phyloP scores from a whole-genome alignment of 2,888 invertebrate species.

The Eupithecia abbreviata region DNA sequence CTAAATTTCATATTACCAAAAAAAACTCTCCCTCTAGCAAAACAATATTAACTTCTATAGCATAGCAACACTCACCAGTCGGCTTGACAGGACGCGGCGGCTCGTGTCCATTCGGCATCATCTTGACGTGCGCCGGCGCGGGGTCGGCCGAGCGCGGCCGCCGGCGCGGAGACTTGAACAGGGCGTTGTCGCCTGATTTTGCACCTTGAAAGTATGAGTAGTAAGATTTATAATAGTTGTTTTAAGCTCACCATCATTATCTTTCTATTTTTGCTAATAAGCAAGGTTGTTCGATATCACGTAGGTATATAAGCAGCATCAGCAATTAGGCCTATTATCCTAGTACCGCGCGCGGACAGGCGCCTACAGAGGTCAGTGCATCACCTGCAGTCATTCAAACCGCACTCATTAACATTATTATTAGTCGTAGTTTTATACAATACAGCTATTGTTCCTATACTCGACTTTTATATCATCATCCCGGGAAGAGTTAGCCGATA shows the following conservation, averaged over 20 bases:
- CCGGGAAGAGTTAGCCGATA: too few relatives aligned
- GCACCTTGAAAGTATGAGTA: constrained; percentile 54
- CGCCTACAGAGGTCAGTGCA: too few relatives aligned
- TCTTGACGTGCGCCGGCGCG: constrained; percentile 62
- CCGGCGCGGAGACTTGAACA: constrained; percentile 91
- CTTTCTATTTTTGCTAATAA: neutral
- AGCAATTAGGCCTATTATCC: too few relatives aligned
- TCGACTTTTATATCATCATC: too few relatives aligned
- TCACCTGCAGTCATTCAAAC: too few relatives aligned
- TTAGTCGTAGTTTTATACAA: too few relatives aligned
- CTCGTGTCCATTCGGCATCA: constrained; percentile 79
- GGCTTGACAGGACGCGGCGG: constrained; percentile 90
- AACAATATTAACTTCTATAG: neutral
- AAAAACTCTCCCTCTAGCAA: neutral
- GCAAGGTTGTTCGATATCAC: too few relatives aligned
- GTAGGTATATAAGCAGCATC: too few relatives aligned
- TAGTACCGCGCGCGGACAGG: too few relatives aligned
- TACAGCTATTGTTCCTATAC: too few relatives aligned
- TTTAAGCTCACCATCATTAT: neutral
- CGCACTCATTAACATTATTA: too few relatives aligned
- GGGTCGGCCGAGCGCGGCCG: constrained; percentile 87
- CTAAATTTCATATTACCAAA: neutral
- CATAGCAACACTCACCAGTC: constrained; percentile 62
- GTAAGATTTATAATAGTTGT: neutral
- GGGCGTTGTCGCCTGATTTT: constrained; percentile 71